Conservation (phyloP, 2,113 vertebrate species). For the Macrotis lagotis region DNA sequence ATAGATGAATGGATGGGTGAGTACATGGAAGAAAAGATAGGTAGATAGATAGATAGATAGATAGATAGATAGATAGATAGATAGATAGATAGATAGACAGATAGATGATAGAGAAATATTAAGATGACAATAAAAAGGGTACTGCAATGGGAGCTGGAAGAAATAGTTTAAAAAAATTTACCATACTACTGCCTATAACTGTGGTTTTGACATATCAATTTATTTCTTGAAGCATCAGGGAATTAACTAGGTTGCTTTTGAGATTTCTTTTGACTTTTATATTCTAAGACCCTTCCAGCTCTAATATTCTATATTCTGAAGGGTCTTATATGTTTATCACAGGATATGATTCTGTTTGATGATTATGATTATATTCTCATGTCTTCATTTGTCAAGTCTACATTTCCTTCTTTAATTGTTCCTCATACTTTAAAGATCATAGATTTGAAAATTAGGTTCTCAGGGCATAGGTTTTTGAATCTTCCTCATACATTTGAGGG, state of each 20-base stretch:
- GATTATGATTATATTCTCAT: neutral
- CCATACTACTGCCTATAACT: neutral
- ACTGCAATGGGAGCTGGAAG: rapidly evolving
- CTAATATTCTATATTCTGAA: neutral
- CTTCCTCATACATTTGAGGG: neutral
- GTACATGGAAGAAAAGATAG: neutral
- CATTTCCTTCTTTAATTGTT: neutral
- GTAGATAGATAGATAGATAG: neutral
- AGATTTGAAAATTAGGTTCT: neutral
- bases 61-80: neutral
- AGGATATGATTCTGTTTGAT: neutral
- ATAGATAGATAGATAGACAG: neutral
- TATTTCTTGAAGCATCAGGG: neutral
- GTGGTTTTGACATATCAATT: neutral
- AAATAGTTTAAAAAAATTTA: neutral
- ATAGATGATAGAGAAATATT: too few relatives aligned
- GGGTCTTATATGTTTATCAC: neutral
- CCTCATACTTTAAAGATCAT: neutral
- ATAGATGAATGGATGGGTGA: neutral
- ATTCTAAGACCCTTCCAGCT: neutral
- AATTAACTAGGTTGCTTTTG: neutral
- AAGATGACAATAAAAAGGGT: neutral
- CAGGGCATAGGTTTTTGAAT: neutral
- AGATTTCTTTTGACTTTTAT: neutral
- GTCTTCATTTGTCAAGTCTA: neutral